Conservation (phyloP, 2,888 invertebrate genomes). For the Phengaris arion region DNA sequence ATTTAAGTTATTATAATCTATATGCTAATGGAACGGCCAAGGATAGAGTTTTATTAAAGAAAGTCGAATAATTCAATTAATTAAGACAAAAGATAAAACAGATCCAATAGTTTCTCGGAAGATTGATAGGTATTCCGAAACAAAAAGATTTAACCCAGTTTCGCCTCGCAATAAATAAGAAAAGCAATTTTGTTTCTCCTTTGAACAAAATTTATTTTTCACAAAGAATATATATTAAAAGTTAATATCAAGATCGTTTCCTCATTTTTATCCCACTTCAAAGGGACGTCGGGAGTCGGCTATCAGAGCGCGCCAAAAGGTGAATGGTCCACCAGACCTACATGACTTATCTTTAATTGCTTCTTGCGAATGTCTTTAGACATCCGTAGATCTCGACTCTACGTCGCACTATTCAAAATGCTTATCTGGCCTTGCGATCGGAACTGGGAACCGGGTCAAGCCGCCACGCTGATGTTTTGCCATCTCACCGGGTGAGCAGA, state of each 20-base stretch:
- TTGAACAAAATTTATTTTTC: conserved; percentile 41
- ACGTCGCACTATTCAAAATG: conserved; percentile 69
- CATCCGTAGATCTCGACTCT: conserved; percentile 67
- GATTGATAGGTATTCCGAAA: conserved; percentile 14
- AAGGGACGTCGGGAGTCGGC: conserved; percentile 38
- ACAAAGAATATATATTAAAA: conserved; percentile 40
- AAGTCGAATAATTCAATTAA: conserved; percentile 22
- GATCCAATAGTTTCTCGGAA: conserved; percentile 9
- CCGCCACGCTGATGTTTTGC: conserved; percentile 37
- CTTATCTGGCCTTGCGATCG: conserved; percentile 59
- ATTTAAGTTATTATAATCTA: conserved; percentile 29
- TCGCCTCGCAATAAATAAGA: conserved; percentile 34
- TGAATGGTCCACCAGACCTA: conserved; percentile 72
- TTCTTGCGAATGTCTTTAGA: conserved; percentile 76
- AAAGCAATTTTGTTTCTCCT: conserved; percentile 38
- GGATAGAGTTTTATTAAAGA: conserved; percentile 28
- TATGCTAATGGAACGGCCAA: conserved; percentile 30
- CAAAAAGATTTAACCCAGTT: conserved; percentile 28
- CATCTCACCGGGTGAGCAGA: conserved; percentile 11
- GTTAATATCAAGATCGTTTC: conserved; percentile 40
- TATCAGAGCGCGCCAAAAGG: conserved; percentile 62
- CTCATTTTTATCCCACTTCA: conserved; percentile 41
- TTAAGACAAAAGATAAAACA: conserved; percentile 16
- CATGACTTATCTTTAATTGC: conserved; percentile 79
- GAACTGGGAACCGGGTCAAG: conserved; percentile 66